phyloP scores from a whole-genome alignment of 2,888 invertebrate species.

The Augiades crinisus region DNA sequence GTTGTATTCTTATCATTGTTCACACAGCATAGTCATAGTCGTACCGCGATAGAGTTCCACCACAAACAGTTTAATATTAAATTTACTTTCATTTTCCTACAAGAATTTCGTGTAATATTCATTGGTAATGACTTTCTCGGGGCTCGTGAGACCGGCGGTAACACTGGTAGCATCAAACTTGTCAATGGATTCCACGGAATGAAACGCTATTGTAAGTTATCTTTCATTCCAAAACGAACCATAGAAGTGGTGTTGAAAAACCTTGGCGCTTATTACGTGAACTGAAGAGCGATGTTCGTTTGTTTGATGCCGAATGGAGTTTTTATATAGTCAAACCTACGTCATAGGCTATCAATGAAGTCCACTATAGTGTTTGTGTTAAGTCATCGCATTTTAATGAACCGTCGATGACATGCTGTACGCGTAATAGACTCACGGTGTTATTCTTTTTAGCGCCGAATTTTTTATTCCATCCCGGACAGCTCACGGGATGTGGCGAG shows the following conservation, averaged over 20 bases:
- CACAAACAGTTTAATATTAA: slow-evolving; percentile 29
- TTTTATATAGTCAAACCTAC: slow-evolving; percentile 69
- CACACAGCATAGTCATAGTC: too few species aligned
- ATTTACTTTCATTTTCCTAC: slow-evolving; percentile 40
- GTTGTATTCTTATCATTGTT: too few species aligned
- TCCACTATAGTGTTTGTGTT: slow-evolving; percentile 77
- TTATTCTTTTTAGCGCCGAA: slow-evolving; percentile 78
- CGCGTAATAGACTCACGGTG: slow-evolving; percentile 76
- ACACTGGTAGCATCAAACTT: slow-evolving; percentile 78
- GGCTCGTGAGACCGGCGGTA: slow-evolving; percentile 72
- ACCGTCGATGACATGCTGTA: slow-evolving; percentile 80
- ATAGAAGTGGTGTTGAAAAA: slow-evolving; percentile 44
- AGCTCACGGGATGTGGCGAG: slow-evolving; percentile 59
- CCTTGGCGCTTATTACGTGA: slow-evolving; percentile 42
- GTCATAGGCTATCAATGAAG: slow-evolving; percentile 80
- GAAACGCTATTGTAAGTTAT: slow-evolving; percentile 74
- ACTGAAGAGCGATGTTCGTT: slow-evolving; percentile 45
- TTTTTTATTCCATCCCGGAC: slow-evolving; percentile 57
- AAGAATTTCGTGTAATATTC: slow-evolving; percentile 39
- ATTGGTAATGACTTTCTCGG: slow-evolving; percentile 53
- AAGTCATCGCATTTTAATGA: slow-evolving; percentile 81
- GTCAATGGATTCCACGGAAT: slow-evolving; percentile 80
- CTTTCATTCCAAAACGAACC: slow-evolving; percentile 65
- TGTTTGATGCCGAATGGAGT: slow-evolving; percentile 42
- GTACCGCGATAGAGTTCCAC: too few species aligned